Percentiles rank a stretch among this genome's conserved stretches.
Evolutionary conservation across 2,888 invertebrate species (phyloP).

Genomic region (Meliscaeva auricollis): DNA sequence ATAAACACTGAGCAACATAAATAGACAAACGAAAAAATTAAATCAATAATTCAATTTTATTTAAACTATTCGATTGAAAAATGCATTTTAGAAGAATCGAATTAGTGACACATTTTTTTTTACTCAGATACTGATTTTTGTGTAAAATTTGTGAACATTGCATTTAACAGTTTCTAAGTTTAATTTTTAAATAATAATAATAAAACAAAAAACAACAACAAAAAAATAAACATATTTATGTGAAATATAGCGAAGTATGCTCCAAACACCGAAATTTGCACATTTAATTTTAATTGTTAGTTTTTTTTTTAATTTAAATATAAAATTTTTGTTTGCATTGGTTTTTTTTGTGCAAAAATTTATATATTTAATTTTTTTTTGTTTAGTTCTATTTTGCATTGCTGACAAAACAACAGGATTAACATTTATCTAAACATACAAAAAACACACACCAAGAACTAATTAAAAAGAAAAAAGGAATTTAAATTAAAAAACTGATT

Average conservation of each 20-base stretch:
- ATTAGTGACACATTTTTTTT: background rate
- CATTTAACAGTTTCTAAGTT: conserved; percentile 33
- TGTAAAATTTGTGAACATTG: background rate
- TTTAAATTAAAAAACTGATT: conserved; percentile 9
- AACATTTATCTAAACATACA: conserved; percentile 68
- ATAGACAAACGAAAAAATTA: conserved; percentile 22
- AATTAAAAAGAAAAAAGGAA: conserved; percentile 1
- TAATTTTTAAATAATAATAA: background rate
- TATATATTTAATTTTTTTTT: conserved; percentile 28
- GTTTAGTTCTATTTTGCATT: conserved; percentile 59
- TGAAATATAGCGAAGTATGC: conserved; percentile 75
- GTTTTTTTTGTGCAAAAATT: conserved; percentile 2
- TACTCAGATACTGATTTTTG: no score
- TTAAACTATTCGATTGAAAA: conserved; percentile 37
- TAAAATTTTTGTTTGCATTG: conserved; percentile 12
- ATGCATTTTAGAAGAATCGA: conserved; percentile 26
- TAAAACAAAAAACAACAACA: conserved; percentile 7
- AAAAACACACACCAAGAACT: conserved; percentile 62
- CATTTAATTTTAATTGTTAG: conserved; percentile 52
- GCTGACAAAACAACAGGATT: conserved; percentile 56
- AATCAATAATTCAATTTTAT: conserved; percentile 8
- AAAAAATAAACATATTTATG: conserved; percentile 36
- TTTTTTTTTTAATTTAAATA: conserved; percentile 56
- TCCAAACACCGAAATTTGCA: conserved; percentile 79
- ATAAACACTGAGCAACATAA: conserved; percentile 57